Conservation (phyloP, 2,113 vertebrate genomes). For the Urocynchramus pylzowi region DNA sequence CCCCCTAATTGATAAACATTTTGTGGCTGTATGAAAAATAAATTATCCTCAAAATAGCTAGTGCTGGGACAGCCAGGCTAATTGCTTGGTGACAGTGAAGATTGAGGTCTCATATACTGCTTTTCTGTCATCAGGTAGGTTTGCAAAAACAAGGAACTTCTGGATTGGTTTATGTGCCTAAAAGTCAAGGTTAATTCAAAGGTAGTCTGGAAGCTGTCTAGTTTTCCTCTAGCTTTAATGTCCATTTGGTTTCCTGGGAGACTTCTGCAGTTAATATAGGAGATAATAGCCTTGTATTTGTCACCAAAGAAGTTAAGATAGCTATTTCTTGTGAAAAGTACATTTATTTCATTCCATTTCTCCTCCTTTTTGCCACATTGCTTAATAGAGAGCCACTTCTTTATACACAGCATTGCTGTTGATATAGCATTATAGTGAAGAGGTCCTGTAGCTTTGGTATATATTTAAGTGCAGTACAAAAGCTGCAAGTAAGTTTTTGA, state of each 20-base stretch:
- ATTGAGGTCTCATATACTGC: not conserved
- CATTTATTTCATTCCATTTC: not conserved
- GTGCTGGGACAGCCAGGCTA: not conserved
- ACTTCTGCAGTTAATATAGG: not conserved
- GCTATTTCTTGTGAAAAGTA: not conserved
- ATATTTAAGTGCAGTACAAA: not conserved
- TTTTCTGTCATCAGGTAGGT: not conserved
- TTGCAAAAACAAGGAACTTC: not conserved
- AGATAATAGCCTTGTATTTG: not conserved
- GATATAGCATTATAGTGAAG: not conserved
- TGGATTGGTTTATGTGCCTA: not conserved
- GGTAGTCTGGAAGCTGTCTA: not conserved
- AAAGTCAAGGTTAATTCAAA: not conserved
- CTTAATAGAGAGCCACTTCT: not conserved
- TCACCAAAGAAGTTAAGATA: not conserved
- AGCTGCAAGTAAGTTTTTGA: not conserved
- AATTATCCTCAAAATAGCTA: not conserved
- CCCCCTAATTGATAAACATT: not conserved
- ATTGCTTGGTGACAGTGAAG: not conserved
- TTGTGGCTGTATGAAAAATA: not conserved
- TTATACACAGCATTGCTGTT: not conserved
- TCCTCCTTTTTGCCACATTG: not conserved
- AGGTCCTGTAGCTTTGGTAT: not conserved
- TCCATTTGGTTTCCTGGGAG: not conserved
- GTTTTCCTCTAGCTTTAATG: not conserved